These are phyloP conservation scores for Tuta absoluta DNA, from an alignment of 2,888 invertebrate species.

Conservation along the genomic window DNA sequence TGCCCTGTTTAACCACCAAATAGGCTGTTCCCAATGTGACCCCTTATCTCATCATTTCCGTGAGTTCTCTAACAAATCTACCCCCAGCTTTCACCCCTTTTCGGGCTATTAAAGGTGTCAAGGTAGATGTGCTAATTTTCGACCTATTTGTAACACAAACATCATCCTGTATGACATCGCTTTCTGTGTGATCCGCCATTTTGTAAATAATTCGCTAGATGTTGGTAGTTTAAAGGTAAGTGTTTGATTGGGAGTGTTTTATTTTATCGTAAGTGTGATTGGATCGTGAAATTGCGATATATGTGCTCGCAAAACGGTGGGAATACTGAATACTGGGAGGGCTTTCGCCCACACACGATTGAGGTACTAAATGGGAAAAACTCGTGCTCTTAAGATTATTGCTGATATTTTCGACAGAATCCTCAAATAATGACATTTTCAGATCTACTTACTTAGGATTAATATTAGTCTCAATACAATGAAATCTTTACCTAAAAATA, in stretches of 20 bases:
- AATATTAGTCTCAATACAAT: no score
- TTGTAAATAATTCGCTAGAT: slow-evolving; percentile 24
- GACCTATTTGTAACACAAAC: slow-evolving; percentile 41
- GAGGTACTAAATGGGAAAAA: background rate
- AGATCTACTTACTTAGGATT: no score
- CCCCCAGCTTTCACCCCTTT: slow-evolving; percentile 9
- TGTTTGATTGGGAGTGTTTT: slow-evolving; percentile 1
- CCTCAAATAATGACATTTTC: no score
- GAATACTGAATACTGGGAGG: no score
- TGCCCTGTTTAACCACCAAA: slow-evolving; percentile 4
- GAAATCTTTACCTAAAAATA: no score
- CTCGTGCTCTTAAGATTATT: background rate
- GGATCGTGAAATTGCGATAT: background rate
- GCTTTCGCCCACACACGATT: background rate
- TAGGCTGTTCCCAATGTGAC: slow-evolving; percentile 11
- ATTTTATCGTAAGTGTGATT: background rate
- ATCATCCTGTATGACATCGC: slow-evolving; percentile 32
- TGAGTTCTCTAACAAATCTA: slow-evolving; percentile 7
- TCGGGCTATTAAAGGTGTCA: slow-evolving; percentile 20
- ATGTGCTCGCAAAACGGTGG: background rate
- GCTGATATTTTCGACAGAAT: no score
- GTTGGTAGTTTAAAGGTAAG: slow-evolving; percentile 3
- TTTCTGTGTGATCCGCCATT: slow-evolving; percentile 42
- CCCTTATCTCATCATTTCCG: slow-evolving; percentile 1
- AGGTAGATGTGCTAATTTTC: slow-evolving; percentile 44